Conservation (phyloP, 2,113 vertebrate genomes). For the Mellivora capensis region DNA sequence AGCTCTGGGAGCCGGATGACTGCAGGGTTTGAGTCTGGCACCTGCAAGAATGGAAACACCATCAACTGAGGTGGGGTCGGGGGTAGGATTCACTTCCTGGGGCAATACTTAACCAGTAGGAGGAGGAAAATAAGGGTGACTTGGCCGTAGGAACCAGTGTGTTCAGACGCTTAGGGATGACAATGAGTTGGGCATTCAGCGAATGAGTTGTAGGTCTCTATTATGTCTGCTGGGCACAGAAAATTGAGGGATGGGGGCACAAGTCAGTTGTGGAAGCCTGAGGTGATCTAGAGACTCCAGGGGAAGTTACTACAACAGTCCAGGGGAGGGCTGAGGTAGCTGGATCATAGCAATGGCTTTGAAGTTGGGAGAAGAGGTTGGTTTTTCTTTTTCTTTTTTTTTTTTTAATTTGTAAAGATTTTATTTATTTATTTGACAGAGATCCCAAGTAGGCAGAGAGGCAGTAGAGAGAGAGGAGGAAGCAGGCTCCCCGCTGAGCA, state of each 20-base stretch:
- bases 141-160: not conserved
- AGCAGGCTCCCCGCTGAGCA: too few species aligned
- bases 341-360: not conserved
- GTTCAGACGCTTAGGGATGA: not conserved
- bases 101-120: not conserved
- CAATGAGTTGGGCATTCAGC: not conserved
- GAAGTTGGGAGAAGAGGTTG: not conserved
- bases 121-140: not conserved
- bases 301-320: not conserved
- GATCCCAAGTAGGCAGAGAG: too few species aligned
- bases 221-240: not conserved
- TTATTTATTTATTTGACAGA: too few species aligned
- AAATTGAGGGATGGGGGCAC: not conserved
- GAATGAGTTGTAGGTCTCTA: not conserved
- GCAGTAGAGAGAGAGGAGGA: too few species aligned
- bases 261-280: not conserved
- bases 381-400: too few species aligned
- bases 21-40: not conserved
- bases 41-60: not conserved
- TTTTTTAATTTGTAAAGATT: too few species aligned
- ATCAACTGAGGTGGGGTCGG: not conserved
- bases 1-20: not conserved
- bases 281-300: not conserved
- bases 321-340: not conserved
- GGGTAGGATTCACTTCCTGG: not conserved